phyloP scores from a whole-genome alignment of 2,113 vertebrate genomes.

The Perca schrenkii region DNA sequence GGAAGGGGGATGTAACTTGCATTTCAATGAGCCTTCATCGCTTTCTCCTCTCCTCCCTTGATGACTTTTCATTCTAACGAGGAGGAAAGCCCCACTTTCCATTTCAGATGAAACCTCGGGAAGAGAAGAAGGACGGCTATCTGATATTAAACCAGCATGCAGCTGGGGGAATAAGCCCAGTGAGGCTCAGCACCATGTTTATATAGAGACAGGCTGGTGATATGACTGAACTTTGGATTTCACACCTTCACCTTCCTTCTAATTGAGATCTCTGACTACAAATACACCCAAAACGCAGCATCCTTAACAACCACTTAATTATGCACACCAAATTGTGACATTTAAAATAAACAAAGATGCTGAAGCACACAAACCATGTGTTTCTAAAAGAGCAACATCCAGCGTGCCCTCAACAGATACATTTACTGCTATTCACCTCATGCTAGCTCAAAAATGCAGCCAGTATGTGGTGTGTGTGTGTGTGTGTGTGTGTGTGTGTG shows the following conservation, averaged over 20 bases:
- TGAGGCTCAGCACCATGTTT: slow-evolving; percentile 37
- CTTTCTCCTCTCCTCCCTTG: slow-evolving; percentile 75
- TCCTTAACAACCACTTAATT: not conserved
- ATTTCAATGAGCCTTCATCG: slow-evolving; percentile 86
- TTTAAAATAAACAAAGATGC: slow-evolving; percentile 8
- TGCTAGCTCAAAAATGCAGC: slow-evolving; percentile 34
- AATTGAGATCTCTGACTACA: slow-evolving; percentile 8
- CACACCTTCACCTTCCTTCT: slow-evolving; percentile 30
- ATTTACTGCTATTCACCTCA: slow-evolving; percentile 62
- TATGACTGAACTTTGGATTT: slow-evolving; percentile 51
- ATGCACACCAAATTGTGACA: slow-evolving; percentile 1
- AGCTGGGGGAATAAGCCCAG: slow-evolving; percentile 27
- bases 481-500: slow-evolving; percentile 34
- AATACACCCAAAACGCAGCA: not conserved
- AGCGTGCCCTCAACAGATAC: slow-evolving; percentile 11
- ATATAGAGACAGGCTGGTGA: slow-evolving; percentile 26
- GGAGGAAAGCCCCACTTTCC: slow-evolving; percentile 74
- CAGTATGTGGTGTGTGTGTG: slow-evolving; percentile 3
- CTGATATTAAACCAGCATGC: slow-evolving; percentile 69
- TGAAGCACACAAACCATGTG: slow-evolving; percentile 9
- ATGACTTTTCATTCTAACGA: slow-evolving; percentile 80
- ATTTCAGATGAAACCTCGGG: slow-evolving; percentile 69
- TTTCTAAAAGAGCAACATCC: slow-evolving; percentile 17
- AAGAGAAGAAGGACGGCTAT: slow-evolving; percentile 44
- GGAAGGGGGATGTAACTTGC: slow-evolving; percentile 76